These are phyloP conservation scores for Callopanchax toddi DNA, from an alignment of 2,113 vertebrate species.

Conservation along the genomic window DNA sequence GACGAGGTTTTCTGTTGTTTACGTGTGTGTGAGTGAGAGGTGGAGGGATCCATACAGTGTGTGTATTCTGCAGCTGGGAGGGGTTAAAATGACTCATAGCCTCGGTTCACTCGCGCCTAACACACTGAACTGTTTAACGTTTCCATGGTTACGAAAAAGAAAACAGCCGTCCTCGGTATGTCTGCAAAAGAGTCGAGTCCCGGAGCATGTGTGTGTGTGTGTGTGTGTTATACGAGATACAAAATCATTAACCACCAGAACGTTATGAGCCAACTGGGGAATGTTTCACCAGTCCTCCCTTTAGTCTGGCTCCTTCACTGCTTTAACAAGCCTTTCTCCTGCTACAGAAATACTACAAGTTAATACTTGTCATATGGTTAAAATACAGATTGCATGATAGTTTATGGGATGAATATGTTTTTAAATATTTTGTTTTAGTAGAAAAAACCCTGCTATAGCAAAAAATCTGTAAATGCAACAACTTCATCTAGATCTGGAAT, in stretches of 20 bases:
- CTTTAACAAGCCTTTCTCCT: background rate
- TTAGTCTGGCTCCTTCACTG: constrained; percentile 8
- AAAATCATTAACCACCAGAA: constrained; percentile 59
- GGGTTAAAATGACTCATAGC: constrained; percentile 74
- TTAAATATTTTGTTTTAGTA: too few relatives aligned
- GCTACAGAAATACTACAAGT: too few relatives aligned
- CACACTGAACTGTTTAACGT: constrained; percentile 78
- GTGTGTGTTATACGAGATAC: constrained; percentile 18
- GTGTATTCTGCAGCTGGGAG: constrained; percentile 50
- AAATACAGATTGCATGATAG: too few relatives aligned
- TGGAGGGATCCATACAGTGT: constrained; percentile 27
- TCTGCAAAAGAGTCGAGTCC: constrained; percentile 22
- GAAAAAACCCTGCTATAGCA: too few relatives aligned
- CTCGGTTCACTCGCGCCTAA: constrained; percentile 64
- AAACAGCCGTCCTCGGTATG: constrained; percentile 63
- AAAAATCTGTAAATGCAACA: too few relatives aligned
- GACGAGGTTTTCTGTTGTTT: too few relatives aligned
- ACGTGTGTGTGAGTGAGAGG: constrained; percentile 6
- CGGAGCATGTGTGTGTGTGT: constrained; percentile 21
- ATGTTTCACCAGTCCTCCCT: constrained; percentile 40
- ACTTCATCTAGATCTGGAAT: too few relatives aligned
- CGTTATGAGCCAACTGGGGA: constrained; percentile 42
- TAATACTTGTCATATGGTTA: too few relatives aligned
- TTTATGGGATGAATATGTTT: too few relatives aligned
- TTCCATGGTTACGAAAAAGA: constrained; percentile 68